Evolutionary conservation across 2,113 vertebrate species (phyloP).

Genomic region (Dasypus novemcinctus): DNA sequence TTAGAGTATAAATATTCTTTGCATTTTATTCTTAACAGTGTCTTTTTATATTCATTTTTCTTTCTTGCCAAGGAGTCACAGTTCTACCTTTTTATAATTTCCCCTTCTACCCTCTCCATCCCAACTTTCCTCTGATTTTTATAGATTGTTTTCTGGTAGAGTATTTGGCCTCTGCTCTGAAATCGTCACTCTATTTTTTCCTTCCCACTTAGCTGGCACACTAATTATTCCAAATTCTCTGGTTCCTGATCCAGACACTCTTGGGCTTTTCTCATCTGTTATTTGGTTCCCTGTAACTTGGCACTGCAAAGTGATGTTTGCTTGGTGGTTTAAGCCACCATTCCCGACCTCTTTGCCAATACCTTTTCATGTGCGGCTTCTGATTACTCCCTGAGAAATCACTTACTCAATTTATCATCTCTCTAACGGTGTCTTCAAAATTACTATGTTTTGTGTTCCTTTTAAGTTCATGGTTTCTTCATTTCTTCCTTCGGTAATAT

Average conservation of each 20-base stretch:
- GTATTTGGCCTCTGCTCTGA: slow-evolving; percentile 42
- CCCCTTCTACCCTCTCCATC: not conserved
- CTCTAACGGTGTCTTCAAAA: not conserved
- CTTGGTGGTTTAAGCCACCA: not conserved
- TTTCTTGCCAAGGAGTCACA: slow-evolving; percentile 13
- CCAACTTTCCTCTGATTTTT: slow-evolving; percentile 21
- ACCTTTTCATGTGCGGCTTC: not conserved
- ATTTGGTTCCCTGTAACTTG: not conserved
- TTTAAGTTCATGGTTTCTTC: not conserved
- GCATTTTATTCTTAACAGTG: slow-evolving; percentile 22
- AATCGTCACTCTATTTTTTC: slow-evolving; percentile 38
- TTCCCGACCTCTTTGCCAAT: not conserved
- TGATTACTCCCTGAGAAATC: not conserved
- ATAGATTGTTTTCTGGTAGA: slow-evolving; percentile 16
- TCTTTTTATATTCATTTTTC: not conserved
- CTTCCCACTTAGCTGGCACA: not conserved
- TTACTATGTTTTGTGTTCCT: not conserved
- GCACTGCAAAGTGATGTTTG: not conserved
- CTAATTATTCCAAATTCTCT: slow-evolving; percentile 17
- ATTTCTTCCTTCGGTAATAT: not conserved
- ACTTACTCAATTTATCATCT: not conserved
- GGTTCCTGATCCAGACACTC: not conserved
- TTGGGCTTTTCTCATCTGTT: not conserved
- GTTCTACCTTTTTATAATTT: not conserved
- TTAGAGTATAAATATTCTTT: not conserved